Evolutionary conservation across 2,888 invertebrate species (phyloP).

Genomic region (Tinea trinotella): DNA sequence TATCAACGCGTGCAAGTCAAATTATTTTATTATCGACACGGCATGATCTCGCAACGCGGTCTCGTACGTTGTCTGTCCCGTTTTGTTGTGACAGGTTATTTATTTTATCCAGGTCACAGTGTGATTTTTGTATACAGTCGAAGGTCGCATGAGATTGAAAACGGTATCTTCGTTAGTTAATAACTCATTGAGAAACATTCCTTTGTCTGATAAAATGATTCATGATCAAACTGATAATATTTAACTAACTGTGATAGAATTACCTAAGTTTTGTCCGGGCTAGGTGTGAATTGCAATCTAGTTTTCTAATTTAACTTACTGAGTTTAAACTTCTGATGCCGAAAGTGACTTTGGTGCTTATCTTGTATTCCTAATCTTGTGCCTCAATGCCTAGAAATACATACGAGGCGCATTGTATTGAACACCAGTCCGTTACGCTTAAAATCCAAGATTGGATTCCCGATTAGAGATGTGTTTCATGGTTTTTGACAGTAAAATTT

Average conservation of each 20-base stretch:
- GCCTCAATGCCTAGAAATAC: too few relatives aligned
- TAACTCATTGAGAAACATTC: constrained; percentile 14
- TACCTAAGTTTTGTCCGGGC: neutral
- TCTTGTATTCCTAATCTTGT: too few relatives aligned
- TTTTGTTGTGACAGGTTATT: constrained; percentile 31
- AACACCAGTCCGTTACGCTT: too few relatives aligned
- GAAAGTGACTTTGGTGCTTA: neutral
- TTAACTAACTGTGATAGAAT: neutral
- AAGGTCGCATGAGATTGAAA: constrained; percentile 29
- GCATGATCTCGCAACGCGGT: constrained; percentile 6
- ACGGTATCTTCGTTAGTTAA: constrained; percentile 21
- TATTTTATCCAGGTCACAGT: constrained; percentile 41
- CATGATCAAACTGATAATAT: neutral
- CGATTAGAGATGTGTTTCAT: too few relatives aligned
- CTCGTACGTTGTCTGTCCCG: constrained; percentile 7
- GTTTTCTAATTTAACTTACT: neutral
- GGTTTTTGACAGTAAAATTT: too few relatives aligned
- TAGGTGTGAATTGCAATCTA: neutral
- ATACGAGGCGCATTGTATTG: too few relatives aligned
- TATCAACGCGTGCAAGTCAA: constrained; percentile 33
- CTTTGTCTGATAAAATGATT: constrained; percentile 8
- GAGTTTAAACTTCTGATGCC: neutral
- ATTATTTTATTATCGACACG: constrained; percentile 49
- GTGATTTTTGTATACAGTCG: constrained; percentile 25
- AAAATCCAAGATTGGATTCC: too few relatives aligned